Percentiles rank a stretch among this genome's conserved stretches.
Evolutionary conservation across 2,888 invertebrate genomes (phyloP).

Genomic region (Eristalinus aeneus): DNA sequence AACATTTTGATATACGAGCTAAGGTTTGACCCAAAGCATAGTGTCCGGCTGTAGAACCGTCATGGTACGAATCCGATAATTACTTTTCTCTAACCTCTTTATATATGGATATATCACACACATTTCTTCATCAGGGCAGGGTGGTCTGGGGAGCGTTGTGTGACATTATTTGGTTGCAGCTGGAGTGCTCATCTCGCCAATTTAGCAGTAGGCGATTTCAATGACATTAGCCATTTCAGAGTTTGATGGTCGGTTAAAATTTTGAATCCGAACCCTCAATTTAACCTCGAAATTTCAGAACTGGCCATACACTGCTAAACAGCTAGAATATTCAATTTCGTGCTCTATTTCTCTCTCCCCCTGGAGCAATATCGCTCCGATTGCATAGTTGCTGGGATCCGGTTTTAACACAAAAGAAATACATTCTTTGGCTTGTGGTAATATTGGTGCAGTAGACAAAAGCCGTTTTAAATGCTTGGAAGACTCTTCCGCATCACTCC

Average conservation of each 20-base stretch:
- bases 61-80: too few species aligned
- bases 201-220: conserved; percentile 78
- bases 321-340: conserved; percentile 12
- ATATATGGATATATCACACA: too few species aligned
- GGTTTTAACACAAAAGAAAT: conserved; percentile 12
- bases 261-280: conserved; percentile 29
- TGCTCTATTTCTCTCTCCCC: conserved; percentile 22
- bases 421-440: neutral
- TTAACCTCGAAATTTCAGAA: conserved; percentile 29
- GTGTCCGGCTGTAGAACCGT: too few species aligned
- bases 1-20: too few species aligned
- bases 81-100: conserved; percentile 77
- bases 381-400: conserved; percentile 18
- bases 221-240: conserved; percentile 79
- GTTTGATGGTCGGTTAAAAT: conserved; percentile 80
- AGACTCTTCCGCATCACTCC: neutral
- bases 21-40: too few species aligned
- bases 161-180: conserved; percentile 78
- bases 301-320: conserved; percentile 14
- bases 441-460: neutral
- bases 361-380: conserved; percentile 19
- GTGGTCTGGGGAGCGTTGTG: conserved; percentile 49
- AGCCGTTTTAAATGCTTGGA: neutral
- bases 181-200: conserved; percentile 80
- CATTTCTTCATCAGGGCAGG: conserved; percentile 6